Conservation (phyloP, 2,113 vertebrate genomes). For the Psammodynastes pulverulentus region DNA sequence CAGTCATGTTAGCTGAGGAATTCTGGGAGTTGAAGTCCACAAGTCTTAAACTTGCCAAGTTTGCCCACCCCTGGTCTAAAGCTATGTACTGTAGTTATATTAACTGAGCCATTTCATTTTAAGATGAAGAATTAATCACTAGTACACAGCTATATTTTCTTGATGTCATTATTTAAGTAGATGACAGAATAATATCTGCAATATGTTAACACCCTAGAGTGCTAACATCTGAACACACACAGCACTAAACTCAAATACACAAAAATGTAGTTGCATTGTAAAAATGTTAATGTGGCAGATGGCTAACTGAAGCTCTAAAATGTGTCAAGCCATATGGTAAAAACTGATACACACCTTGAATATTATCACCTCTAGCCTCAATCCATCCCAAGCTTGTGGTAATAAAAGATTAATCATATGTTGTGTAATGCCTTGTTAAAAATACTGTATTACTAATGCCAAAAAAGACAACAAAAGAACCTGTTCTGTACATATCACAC, state of each 20-base stretch:
- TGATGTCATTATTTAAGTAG: background rate
- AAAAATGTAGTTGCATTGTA: slow-evolving; percentile 25
- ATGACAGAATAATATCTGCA: slow-evolving; percentile 5
- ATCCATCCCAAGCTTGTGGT: background rate
- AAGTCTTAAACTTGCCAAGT: too few relatives aligned
- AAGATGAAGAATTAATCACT: background rate
- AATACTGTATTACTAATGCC: background rate
- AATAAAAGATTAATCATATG: background rate
- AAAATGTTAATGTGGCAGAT: slow-evolving; percentile 51
- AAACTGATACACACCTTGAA: slow-evolving; percentile 47
- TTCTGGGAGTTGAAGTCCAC: too few relatives aligned
- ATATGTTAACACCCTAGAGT: background rate
- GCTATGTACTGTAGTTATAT: background rate
- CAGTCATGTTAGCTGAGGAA: too few relatives aligned
- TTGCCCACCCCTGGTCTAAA: too few relatives aligned
- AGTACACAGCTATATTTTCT: background rate
- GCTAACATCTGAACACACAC: background rate
- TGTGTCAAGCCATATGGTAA: slow-evolving; percentile 49
- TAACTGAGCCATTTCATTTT: background rate
- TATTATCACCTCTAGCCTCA: background rate
- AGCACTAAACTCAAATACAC: background rate
- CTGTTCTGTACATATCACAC: background rate
- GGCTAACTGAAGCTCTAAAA: slow-evolving; percentile 56
- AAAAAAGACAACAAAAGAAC: background rate
- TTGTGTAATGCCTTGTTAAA: background rate